Evolutionary conservation across 1,140 invertebrate genomes (phyloP), one percentile per base, ranked within the genome.

Genomic region (Venustaconcha ellipsiformis): DNA sequence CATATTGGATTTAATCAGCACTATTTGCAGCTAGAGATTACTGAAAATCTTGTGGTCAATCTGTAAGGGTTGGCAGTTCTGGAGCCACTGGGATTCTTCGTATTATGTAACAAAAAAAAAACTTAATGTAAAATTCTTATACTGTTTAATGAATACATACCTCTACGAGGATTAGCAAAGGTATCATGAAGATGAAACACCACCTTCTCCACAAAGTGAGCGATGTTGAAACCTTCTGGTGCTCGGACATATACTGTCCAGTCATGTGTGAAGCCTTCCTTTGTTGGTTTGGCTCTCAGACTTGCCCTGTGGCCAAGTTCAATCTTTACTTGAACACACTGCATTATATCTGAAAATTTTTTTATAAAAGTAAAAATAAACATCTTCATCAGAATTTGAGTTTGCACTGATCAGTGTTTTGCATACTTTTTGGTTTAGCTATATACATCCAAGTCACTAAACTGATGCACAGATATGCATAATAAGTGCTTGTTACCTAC

Each of bases 231-330:
- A 79, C 94, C 94, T 83, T 97, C 95, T 79, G 93, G 92, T 73
- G 96, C 96, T 80, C 94, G 92, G 8, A 99, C 95, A 92, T 95
- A 99, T n/a, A 99, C 94, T 89, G 96, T 95, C 97, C 97, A 99
- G 88, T 99, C 97, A 91, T 99, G 97, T 79, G 97, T 99, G 85
- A 96, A 98, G 18, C 95, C 96, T 89, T 97, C 94, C 20, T 93
- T 92, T 14, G 95, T 96, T 76, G 92, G 93, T 86, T 95, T 94
- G 20, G 92, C 92, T 83, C 94, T 93, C 78, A 97, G 90, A 67
- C 92, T 92, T 77, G 97, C 95, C 86, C 93, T 92, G 89, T 99
- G 97, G 57, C 97, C 97, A 87, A 98, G 94, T 92, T 98, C 96
- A 85, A 99, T 93, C 85, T 94, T 94, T 74, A 98, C 95, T 90